Conservation (phyloP, 2,888 invertebrate genomes). For the Drosophila hawaiiensis region DNA sequence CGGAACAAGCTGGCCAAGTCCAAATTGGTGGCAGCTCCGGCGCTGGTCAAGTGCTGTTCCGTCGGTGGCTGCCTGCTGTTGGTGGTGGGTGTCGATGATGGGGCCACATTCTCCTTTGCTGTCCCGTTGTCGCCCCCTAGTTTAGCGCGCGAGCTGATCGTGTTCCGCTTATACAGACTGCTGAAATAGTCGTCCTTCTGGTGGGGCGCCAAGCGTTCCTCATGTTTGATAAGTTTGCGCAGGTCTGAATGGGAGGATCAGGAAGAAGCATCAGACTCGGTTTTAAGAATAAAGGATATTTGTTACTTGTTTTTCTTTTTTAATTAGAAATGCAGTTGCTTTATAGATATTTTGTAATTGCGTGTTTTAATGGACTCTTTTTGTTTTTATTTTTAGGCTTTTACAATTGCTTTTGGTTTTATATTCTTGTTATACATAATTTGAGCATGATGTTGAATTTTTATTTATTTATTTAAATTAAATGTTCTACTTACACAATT, state of each 20-base stretch:
- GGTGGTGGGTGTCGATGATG: not conserved
- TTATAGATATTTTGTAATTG: conserved; percentile 48
- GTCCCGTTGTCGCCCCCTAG: conserved; percentile 8
- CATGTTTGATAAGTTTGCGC: conserved; percentile 84
- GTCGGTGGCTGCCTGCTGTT: not conserved
- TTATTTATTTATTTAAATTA: conserved; percentile 30
- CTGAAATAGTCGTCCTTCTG: conserved; percentile 78
- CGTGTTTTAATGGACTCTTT: conserved; percentile 71
- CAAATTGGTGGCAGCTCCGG: not conserved
- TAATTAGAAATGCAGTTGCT: conserved; percentile 49
- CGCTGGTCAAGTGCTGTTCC: conserved; percentile 10
- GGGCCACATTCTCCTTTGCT: conserved; percentile 34
- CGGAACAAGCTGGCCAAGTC: conserved; percentile 35
- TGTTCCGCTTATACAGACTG: conserved; percentile 83
- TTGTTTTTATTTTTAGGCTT: conserved; percentile 48
- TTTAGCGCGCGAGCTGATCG: conserved; percentile 85
- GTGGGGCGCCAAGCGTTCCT: conserved; percentile 78
- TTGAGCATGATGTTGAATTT: conserved; percentile 48
- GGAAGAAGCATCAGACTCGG: conserved; percentile 24
- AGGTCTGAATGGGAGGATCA: conserved; percentile 71
- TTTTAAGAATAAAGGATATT: not conserved
- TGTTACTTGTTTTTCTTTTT: not conserved
- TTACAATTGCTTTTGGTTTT: conserved; percentile 78
- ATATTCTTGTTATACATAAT: conserved; percentile 49
- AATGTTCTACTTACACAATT: conserved; percentile 44